These are phyloP conservation scores for Ctenopoma multispine DNA, from an alignment of 2,797 vertebrate genomes.

Conservation along the genomic window DNA sequence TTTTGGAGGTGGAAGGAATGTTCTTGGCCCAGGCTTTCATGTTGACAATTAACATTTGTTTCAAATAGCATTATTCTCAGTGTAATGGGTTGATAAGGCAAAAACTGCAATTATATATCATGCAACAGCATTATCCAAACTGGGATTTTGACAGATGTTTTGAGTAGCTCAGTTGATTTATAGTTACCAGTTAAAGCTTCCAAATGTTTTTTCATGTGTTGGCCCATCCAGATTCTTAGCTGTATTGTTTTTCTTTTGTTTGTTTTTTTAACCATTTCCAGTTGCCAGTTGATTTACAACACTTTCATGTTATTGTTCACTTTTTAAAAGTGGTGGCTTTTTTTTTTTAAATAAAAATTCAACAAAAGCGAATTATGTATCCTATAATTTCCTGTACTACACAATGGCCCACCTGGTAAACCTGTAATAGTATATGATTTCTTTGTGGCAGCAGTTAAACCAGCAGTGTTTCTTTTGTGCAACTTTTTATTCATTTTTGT, in stretches of 20 bases:
- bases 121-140: slow-evolving; percentile 35
- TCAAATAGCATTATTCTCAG: slow-evolving; percentile 41
- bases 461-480: neutral
- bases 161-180: slow-evolving; percentile 62
- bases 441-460: slow-evolving; percentile 3
- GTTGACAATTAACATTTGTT: slow-evolving; percentile 56
- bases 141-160: slow-evolving; percentile 58
- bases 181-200: neutral
- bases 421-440: slow-evolving; percentile 24
- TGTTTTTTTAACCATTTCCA: neutral
- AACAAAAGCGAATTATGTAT: slow-evolving; percentile 9
- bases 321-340: neutral
- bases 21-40: slow-evolving; percentile 54
- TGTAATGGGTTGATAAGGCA: slow-evolving; percentile 49
- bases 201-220: slow-evolving; percentile 9
- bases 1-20: slow-evolving; percentile 66
- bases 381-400: slow-evolving; percentile 19
- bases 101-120: slow-evolving; percentile 53
- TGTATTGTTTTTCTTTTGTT: neutral
- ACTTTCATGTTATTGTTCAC: neutral
- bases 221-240: neutral
- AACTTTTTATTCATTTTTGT: slow-evolving; percentile 13
- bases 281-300: neutral
- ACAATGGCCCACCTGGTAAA: neutral
- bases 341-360: slow-evolving; percentile 19